These are phyloP conservation scores for Oxyteleia sp. DNA, from an alignment of 2,888 invertebrate genomes.

Conservation along the genomic window DNA sequence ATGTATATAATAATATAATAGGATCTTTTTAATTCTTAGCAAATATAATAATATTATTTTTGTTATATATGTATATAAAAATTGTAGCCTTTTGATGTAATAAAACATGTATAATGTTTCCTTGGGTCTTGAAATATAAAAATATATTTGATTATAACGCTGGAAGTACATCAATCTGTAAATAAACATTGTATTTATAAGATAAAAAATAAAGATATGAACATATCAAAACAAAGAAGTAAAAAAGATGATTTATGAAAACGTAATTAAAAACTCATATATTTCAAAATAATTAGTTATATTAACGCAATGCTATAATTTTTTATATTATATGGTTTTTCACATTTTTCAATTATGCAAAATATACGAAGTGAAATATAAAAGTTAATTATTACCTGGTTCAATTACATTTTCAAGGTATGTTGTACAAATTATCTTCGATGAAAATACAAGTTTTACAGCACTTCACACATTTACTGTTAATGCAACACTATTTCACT, in stretches of 20 bases:
- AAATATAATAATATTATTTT: conserved; percentile 3
- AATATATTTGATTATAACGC: neutral
- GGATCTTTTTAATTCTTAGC: neutral
- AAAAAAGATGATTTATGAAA: no score
- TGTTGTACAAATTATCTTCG: conserved; percentile 11
- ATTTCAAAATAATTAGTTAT: neutral
- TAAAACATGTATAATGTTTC: neutral
- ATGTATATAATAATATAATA: conserved; percentile 10
- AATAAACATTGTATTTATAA: no score
- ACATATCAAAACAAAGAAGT: no score
- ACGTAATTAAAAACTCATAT: no score
- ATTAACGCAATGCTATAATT: no score
- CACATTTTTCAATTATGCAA: no score
- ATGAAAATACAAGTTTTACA: conserved; percentile 3
- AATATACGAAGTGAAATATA: no score
- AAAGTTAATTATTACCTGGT: conserved; percentile 1
- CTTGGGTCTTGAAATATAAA: no score
- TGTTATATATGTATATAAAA: neutral
- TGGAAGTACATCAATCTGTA: neutral
- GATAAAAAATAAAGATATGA: no score
- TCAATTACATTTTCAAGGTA: conserved; percentile 15
- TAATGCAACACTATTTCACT: conserved; percentile 31
- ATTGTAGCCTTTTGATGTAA: no score
- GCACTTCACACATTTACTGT: conserved; percentile 24
- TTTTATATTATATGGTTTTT: no score